A percentile compares a stretch with the other conserved stretches of the same genome.
phyloP scores from a whole-genome alignment of 2,888 invertebrate species.

The Ophraella communa region DNA sequence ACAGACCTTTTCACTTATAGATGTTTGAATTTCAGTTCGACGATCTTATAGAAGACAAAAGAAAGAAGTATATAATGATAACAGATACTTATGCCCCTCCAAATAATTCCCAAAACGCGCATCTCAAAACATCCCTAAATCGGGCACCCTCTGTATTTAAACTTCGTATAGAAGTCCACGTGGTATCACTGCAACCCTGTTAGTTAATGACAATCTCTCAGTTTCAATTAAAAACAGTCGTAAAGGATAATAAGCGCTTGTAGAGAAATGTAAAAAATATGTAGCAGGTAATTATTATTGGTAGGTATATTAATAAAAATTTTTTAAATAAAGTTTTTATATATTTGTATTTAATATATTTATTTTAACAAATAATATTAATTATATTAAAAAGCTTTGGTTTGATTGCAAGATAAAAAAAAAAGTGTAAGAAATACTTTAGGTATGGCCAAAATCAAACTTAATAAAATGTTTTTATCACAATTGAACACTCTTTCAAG shows the following conservation, averaged over 20 bases:
- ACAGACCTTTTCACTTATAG: background rate
- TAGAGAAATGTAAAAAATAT: background rate
- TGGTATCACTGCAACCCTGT: slow-evolving; percentile 53
- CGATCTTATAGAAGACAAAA: slow-evolving; percentile 41
- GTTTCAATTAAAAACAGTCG: slow-evolving; percentile 14
- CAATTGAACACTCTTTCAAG: too few relatives aligned
- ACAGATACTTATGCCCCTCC: slow-evolving; percentile 56
- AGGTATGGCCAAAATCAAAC: too few relatives aligned
- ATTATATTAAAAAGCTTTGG: too few relatives aligned
- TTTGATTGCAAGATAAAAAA: too few relatives aligned
- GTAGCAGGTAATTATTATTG: background rate
- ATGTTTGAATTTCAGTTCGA: slow-evolving; percentile 19
- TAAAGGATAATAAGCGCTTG: background rate
- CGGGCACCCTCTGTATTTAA: slow-evolving; percentile 55
- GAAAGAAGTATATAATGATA: slow-evolving; percentile 52
- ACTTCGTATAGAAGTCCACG: slow-evolving; percentile 52
- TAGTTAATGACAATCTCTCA: slow-evolving; percentile 42
- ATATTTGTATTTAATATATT: too few relatives aligned
- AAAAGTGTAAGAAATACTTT: too few relatives aligned
- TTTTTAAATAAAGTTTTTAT: too few relatives aligned
- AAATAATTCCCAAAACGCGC: slow-evolving; percentile 50
- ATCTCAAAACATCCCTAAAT: slow-evolving; percentile 51
- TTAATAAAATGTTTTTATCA: too few relatives aligned
- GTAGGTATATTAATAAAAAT: too few relatives aligned
- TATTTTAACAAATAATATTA: too few relatives aligned